Percentiles rank a stretch among this genome's conserved stretches.
These are phyloP conservation scores for Dendroctonus ponderosae DNA, from an alignment of 1,140 invertebrate species.

Conservation along the genomic window DNA sequence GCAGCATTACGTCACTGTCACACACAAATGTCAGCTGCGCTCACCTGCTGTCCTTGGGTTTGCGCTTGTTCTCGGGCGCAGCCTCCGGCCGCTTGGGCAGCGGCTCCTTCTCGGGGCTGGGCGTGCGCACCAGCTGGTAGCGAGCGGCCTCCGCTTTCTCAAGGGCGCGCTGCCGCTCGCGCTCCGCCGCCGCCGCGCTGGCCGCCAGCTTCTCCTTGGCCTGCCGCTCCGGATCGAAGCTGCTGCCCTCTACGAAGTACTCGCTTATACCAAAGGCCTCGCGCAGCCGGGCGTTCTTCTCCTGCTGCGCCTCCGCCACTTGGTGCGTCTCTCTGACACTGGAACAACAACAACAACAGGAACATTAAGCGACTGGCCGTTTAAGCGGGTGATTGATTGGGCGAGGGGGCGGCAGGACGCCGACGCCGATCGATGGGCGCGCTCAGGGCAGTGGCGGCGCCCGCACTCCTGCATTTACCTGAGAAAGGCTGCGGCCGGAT, in stretches of 20 bases:
- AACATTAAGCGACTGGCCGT: neutral
- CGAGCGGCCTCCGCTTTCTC: slow-evolving; percentile 59
- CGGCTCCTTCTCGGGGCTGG: slow-evolving; percentile 46
- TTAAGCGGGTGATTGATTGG: neutral
- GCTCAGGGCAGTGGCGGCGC: no score
- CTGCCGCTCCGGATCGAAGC: slow-evolving; percentile 82
- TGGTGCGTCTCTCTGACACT: slow-evolving; percentile 94
- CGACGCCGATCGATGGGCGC: no score
- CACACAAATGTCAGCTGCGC: neutral
- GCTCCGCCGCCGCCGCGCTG: slow-evolving; percentile 55
- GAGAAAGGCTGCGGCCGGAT: no score
- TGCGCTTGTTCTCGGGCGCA: neutral
- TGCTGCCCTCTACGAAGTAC: slow-evolving; percentile 90
- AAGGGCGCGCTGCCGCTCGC: slow-evolving; percentile 53
- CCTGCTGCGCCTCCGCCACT: slow-evolving; percentile 92
- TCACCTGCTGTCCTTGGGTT: slow-evolving; percentile 36
- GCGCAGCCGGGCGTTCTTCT: slow-evolving; percentile 89
- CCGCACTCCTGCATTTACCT: no score
- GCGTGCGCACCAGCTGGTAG: slow-evolving; percentile 67
- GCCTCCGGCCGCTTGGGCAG: slow-evolving; percentile 2
- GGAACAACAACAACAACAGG: slow-evolving; percentile 47
- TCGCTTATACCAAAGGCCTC: slow-evolving; percentile 94
- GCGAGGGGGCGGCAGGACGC: no score
- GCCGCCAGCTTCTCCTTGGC: slow-evolving; percentile 72
- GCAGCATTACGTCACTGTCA: no score